Base-by-base conservation (phyloP, 2,113 vertebrate genomes). In the Zosterops pallidus region DNA sequence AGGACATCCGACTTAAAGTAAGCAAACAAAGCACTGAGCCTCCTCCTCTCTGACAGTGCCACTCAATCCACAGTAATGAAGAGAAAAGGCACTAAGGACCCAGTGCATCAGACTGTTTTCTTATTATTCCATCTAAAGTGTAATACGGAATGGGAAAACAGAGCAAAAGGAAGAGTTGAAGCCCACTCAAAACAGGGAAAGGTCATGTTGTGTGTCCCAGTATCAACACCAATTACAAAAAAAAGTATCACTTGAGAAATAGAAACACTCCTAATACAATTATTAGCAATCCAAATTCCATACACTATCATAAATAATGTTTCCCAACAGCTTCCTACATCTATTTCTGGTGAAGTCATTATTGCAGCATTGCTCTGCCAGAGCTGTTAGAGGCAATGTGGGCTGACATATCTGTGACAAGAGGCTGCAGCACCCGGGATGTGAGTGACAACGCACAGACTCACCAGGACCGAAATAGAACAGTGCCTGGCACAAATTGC, bases 371-470 rank as follows among this genome's bases (percentile, higher is more conserved):
- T 56, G 60, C 50, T 86, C 8, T 71, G 59, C 25, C 47, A 64
- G 63, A 50, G 74, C 55, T 65, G 23, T 15, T 44, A 16, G 39
- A 80, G 49, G 83, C 86, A 35, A 33, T 9, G 26, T 23, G 64
- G 63, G 62, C 83, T 83, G 91, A 94, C 77, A 81, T 28, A 50
- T 69, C 77, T 68, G 52, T 89, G 85, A 87, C 56, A 89, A 23
- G 74, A 87, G 50, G 55, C 21, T 46, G 50, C 70, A 49, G 65
- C 47, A 76, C 31, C 55, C 33, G 5, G 28, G 60, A 56, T 13
- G 7, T 4, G 3, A 90, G n/a, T 74, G 76, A 89, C 89, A 94
- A 59, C 5, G 20, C 8, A 2, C 53, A 39, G 29, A 31, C n/a
- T 62, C 18, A 2, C 37, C 44, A 69, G 72, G 63, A 55, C 63